A percentile compares a stretch with the other conserved stretches of the same genome.
These are phyloP conservation scores for Zaprionus davidi DNA, from an alignment of 1,140 invertebrate genomes.

Conservation along the genomic window DNA sequence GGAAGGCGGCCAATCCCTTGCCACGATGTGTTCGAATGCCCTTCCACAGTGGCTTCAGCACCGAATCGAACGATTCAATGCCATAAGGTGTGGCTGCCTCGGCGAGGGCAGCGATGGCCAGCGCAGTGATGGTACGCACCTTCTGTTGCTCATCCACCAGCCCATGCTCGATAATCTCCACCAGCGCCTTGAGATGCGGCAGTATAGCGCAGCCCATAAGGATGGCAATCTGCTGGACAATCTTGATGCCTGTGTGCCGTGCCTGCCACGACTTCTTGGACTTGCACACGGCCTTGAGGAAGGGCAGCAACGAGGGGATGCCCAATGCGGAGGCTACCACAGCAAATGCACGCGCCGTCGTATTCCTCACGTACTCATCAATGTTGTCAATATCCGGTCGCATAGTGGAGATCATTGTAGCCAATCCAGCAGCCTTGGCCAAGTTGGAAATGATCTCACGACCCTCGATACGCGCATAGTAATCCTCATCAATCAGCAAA, in stretches of 20 bases:
- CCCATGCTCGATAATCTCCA: slow-evolving; percentile 99
- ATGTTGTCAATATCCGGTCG: slow-evolving; percentile 99
- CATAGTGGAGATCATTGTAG: slow-evolving; percentile 99
- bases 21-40: slow-evolving; percentile 99
- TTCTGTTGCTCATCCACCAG: slow-evolving; percentile 95
- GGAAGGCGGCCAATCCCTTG: slow-evolving; percentile 99
- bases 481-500: slow-evolving; percentile 99
- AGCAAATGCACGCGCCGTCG: slow-evolving; percentile 99
- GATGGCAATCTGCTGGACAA: slow-evolving; percentile 99
- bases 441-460: slow-evolving; percentile 99
- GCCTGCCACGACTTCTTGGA: slow-evolving; percentile 99
- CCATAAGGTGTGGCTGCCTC: slow-evolving; percentile 99
- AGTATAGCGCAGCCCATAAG: slow-evolving; percentile 99
- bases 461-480: slow-evolving; percentile 99
- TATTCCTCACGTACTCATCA: slow-evolving; percentile 99
- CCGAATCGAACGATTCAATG: slow-evolving; percentile 99
- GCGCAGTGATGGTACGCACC: slow-evolving; percentile 98
- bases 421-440: slow-evolving; percentile 99
- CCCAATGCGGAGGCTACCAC: slow-evolving; percentile 99
- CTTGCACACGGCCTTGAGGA: slow-evolving; percentile 99
- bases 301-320: slow-evolving; percentile 98
- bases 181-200: slow-evolving; percentile 98
- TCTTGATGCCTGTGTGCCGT: slow-evolving; percentile 99
- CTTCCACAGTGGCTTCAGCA: slow-evolving; percentile 99
- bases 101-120: slow-evolving; percentile 98